A percentile compares a stretch with the other conserved stretches of the same genome.
Conservation (phyloP, 2,888 invertebrate species). For the Incurvaria masculella region DNA sequence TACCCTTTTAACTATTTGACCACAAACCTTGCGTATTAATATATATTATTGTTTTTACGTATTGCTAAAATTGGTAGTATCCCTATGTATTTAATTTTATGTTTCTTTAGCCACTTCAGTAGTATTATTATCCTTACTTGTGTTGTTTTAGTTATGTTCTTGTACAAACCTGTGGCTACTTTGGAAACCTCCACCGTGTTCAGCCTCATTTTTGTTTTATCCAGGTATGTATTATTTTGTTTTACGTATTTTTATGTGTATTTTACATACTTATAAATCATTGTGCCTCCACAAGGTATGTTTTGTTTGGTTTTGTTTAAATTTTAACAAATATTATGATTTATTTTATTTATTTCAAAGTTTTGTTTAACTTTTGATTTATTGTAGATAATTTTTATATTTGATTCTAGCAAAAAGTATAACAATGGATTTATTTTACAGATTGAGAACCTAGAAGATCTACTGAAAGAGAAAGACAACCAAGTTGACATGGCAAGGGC, state of each 20-base stretch:
- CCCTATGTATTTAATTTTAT: conserved; percentile 8
- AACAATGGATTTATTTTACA: conserved; percentile 33
- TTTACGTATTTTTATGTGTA: conserved; percentile 16
- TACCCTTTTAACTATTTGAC: too few species aligned
- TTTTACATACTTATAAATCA: too few species aligned
- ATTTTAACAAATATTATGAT: conserved; percentile 13
- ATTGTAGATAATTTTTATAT: conserved; percentile 3
- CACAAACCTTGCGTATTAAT: too few species aligned
- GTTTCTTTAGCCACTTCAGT: conserved; percentile 7
- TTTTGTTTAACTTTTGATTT: conserved; percentile 6
- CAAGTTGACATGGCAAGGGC: conserved; percentile 95
- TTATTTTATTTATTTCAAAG: conserved; percentile 15
- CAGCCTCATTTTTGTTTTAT: conserved; percentile 8
- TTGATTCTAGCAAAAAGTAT: background rate
- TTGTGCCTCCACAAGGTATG: too few species aligned
- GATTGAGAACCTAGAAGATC: conserved; percentile 97
- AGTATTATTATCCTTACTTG: conserved; percentile 9
- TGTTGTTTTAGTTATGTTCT: conserved; percentile 10
- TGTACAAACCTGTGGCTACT: conserved; percentile 12
- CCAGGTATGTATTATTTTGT: conserved; percentile 14
- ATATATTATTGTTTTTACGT: too few species aligned
- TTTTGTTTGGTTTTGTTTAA: conserved; percentile 12
- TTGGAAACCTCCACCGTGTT: conserved; percentile 5
- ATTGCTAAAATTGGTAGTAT: conserved; percentile 10
- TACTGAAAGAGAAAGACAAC: conserved; percentile 96